phyloP scores from a whole-genome alignment of 2,113 vertebrate species.

The Grus americana region DNA sequence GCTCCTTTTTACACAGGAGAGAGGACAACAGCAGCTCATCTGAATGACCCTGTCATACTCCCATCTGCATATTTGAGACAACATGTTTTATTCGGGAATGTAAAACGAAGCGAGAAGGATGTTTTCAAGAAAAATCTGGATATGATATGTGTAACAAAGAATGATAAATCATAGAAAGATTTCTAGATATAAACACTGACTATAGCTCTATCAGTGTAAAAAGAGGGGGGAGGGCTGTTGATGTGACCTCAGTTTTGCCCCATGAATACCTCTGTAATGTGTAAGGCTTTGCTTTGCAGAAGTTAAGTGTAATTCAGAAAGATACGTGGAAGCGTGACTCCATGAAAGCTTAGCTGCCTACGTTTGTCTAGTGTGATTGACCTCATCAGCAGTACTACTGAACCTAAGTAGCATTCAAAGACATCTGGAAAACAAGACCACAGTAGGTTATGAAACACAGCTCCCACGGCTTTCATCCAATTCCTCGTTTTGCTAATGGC shows the following conservation, averaged over 20 bases:
- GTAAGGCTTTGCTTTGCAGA: neutral
- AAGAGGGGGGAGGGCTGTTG: neutral
- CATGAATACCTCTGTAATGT: neutral
- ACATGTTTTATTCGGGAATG: neutral
- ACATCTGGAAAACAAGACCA: conserved; percentile 26
- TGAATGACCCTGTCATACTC: neutral
- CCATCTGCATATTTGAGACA: neutral
- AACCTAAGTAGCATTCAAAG: neutral
- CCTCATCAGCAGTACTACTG: neutral
- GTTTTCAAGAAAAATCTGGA: neutral
- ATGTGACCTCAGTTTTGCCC: neutral
- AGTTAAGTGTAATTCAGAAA: neutral
- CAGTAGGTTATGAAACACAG: conserved; percentile 44
- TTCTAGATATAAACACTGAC: neutral
- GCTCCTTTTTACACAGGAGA: neutral
- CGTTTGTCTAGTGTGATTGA: neutral
- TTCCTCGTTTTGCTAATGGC: neutral
- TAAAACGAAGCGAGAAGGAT: neutral
- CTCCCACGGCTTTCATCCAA: conserved; percentile 13
- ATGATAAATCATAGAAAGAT: neutral
- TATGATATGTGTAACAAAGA: neutral
- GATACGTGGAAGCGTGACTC: neutral
- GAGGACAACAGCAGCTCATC: neutral
- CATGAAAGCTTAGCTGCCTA: neutral
- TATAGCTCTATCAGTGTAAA: neutral